Conservation (phyloP, 2,888 invertebrate genomes). For the Acanthopleura granulata region DNA sequence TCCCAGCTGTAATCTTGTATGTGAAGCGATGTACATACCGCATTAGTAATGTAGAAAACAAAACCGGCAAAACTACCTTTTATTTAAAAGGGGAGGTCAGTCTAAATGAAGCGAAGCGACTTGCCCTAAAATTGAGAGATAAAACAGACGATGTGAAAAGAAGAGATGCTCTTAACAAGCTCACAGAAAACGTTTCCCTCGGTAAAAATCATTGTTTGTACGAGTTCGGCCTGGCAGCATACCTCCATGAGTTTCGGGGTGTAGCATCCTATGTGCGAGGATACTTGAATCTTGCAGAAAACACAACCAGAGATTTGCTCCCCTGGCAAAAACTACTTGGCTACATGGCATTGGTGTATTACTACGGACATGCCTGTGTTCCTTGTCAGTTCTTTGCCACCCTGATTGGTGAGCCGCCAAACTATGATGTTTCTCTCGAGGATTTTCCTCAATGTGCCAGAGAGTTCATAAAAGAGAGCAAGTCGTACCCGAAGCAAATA, state of each 20-base stretch:
- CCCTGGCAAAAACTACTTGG: conserved; percentile 34
- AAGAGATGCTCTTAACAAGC: neutral
- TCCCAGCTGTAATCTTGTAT: conserved; percentile 32
- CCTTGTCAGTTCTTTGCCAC: conserved; percentile 37
- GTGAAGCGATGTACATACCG: conserved; percentile 34
- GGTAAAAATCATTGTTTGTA: conserved; percentile 27
- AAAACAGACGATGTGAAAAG: conserved; percentile 22
- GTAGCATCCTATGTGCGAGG: conserved; percentile 37
- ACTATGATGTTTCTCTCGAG: conserved; percentile 28
- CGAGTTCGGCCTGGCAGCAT: conserved; percentile 40
- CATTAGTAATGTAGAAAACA: neutral
- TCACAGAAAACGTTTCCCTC: conserved; percentile 22
- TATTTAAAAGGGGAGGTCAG: conserved; percentile 35
- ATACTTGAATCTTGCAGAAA: conserved; percentile 30
- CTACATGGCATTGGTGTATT: conserved; percentile 36
- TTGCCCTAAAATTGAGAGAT: conserved; percentile 28
- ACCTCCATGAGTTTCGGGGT: conserved; percentile 36
- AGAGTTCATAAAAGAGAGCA: conserved; percentile 33
- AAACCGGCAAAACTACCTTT: conserved; percentile 16
- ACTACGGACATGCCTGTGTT: conserved; percentile 38
- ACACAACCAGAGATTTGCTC: conserved; percentile 22
- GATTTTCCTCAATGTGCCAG: conserved; percentile 31
- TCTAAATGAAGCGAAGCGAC: conserved; percentile 28
- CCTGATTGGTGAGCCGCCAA: conserved; percentile 28
- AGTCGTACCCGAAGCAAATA: conserved; percentile 29